A percentile compares a stretch with the other conserved stretches of the same genome.
These are phyloP conservation scores for Argentina silus DNA, from an alignment of 2,797 vertebrate species.

Conservation along the genomic window DNA sequence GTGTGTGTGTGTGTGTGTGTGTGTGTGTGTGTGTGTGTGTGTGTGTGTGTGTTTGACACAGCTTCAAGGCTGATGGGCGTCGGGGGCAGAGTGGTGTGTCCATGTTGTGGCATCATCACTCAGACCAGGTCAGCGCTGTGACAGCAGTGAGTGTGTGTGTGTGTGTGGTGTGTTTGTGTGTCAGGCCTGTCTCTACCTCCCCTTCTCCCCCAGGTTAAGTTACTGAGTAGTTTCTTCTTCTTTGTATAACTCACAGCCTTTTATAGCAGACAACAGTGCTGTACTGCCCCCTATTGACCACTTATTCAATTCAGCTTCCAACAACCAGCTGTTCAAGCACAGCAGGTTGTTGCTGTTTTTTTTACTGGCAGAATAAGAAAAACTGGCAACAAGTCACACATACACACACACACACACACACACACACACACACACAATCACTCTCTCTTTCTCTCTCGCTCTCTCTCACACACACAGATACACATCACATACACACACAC, in stretches of 20 bases:
- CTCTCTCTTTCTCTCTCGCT: neutral
- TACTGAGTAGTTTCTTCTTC: neutral
- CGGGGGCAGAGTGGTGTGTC: slow-evolving; percentile 8
- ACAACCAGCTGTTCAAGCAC: neutral
- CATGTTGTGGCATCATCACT: slow-evolving; percentile 28
- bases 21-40: neutral
- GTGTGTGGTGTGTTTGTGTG: neutral
- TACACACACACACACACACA: neutral
- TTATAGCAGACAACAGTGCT: slow-evolving; percentile 19
- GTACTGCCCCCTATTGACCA: slow-evolving; percentile 53
- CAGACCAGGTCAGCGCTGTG: slow-evolving; percentile 22
- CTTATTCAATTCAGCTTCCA: too few species aligned
- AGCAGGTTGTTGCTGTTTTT: neutral
- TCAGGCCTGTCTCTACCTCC: neutral
- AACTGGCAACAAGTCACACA: neutral
- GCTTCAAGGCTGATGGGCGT: too few species aligned
- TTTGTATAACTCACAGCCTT: neutral
- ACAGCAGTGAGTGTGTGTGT: slow-evolving; percentile 27
- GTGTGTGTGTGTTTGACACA: slow-evolving; percentile 2
- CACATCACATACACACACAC: neutral
- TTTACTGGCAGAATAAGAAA: neutral
- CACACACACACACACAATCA: neutral
- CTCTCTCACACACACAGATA: neutral
- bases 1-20: neutral
- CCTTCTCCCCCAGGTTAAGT: neutral